These are phyloP conservation scores for Gastrophryne carolinensis DNA, from an alignment of 2,797 vertebrate species.

Conservation along the genomic window DNA sequence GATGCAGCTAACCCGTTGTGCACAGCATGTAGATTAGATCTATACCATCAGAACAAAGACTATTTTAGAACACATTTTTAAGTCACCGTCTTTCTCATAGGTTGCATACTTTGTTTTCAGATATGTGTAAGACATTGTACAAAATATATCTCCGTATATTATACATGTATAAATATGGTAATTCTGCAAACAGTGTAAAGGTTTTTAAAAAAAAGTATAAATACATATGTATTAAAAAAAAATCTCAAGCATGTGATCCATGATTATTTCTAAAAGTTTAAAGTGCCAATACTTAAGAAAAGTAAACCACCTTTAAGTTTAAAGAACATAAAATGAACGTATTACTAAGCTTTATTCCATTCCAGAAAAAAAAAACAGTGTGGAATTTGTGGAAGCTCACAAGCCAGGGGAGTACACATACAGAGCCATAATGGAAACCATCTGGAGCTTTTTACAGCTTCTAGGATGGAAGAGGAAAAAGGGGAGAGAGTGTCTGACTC, in stretches of 20 bases:
- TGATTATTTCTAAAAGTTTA: neutral
- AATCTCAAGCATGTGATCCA: neutral
- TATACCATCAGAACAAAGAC: too few species aligned
- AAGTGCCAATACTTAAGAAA: neutral
- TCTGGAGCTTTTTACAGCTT: slow-evolving; percentile 41
- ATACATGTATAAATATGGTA: too few species aligned
- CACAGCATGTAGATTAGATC: too few species aligned
- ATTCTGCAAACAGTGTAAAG: neutral
- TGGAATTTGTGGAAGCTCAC: slow-evolving; percentile 38
- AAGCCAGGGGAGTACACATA: slow-evolving; percentile 22
- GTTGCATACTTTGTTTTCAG: too few species aligned
- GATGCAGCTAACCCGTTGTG: too few species aligned
- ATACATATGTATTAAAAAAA: neutral
- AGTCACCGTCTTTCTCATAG: too few species aligned
- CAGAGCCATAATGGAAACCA: slow-evolving; percentile 38
- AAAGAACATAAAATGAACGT: slow-evolving; percentile 15
- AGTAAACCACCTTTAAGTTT: neutral
- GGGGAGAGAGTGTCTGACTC: neutral
- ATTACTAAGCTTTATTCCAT: slow-evolving; percentile 5
- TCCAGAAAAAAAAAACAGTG: slow-evolving; percentile 8
- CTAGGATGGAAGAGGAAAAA: neutral
- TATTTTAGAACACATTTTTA: too few species aligned
- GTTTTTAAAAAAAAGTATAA: neutral
- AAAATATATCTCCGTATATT: too few species aligned
- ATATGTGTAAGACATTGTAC: too few species aligned